Evolutionary conservation across 2,113 vertebrate genomes (phyloP), one percentile per base, ranked within the genome.

Genomic region (Lutjanus erythropterus): DNA sequence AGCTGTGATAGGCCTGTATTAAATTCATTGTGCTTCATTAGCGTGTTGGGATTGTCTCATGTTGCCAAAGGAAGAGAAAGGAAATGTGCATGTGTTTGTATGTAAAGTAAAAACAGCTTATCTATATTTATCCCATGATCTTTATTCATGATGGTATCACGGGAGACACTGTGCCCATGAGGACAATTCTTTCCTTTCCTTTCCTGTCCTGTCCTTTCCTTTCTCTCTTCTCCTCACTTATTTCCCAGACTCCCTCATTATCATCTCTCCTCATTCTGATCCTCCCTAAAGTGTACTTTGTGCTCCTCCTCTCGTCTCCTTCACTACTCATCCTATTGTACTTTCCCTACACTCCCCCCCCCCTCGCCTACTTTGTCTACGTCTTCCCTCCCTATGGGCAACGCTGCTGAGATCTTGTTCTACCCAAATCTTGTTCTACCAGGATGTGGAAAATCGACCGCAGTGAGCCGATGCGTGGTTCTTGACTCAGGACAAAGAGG

Each of bases 61-160:
- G 46, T 55, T 67, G 50, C 70, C 46, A 68, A 25, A 70, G 37
- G 44, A 78, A 71, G 6, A 49, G n/a, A 60, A 56, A 25, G 37
- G 16, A 16, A 55, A 19, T 23, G 29, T 76, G 19, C 56, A 29
- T 83, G 35, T 77, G 60, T 68, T 56, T 80, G 39, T 15, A 52
- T 80, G 69, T 73, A 62, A 84, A 75, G 12, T 42, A 35, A 62
- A 74, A 39, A 8, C 35, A 49, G 21, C 42, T 71, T 29, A 19
- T 75, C 47, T 47, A 70, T 71, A 69, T 80, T 73, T 35, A 75
- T 76, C 33, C 21, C 14, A 12, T 77, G 23, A 83, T 86, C 70
- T 80, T 76, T 78, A 75, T 89, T 93, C 58, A 78, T 72, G 72
- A 80, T 46, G 37, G 41, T 52, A 52, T 62, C 74, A 71, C 16